Evolutionary conservation across 2,797 vertebrate species (phyloP).

Genomic region (Acanthurus tractus): DNA sequence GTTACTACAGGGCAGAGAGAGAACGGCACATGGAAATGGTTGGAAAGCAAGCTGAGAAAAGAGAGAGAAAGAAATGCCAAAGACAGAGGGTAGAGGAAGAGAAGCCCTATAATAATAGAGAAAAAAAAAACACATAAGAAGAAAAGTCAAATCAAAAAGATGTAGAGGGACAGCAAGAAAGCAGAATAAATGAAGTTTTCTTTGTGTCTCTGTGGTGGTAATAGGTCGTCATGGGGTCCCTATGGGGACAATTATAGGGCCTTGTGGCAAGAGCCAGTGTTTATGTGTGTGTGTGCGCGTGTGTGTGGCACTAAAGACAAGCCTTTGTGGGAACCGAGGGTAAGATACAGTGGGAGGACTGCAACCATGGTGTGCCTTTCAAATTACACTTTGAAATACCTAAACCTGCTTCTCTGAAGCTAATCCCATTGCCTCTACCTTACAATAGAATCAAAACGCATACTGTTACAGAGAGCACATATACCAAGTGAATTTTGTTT

Average conservation of each 20-base stretch:
- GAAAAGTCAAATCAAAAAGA: constrained; percentile 67
- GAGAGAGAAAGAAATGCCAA: constrained; percentile 38
- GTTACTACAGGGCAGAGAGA: constrained; percentile 34
- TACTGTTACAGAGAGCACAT: not conserved
- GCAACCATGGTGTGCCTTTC: constrained; percentile 16
- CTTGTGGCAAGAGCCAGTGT: constrained; percentile 50
- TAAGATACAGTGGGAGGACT: constrained; percentile 19
- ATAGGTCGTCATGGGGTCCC: constrained; percentile 73
- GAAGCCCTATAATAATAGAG: constrained; percentile 39
- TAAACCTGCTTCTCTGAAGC: constrained; percentile 36
- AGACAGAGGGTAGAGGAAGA: constrained; percentile 28
- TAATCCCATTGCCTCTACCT: constrained; percentile 34
- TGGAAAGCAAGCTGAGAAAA: constrained; percentile 17
- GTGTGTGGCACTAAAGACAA: constrained; percentile 39
- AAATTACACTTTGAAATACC: constrained; percentile 37
- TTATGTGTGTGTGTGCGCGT: constrained; percentile 14
- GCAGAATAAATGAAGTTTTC: constrained; percentile 67
- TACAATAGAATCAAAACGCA: not conserved
- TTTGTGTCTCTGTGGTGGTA: constrained; percentile 55
- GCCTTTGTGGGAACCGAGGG: constrained; percentile 39
- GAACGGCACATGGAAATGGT: constrained; percentile 4
- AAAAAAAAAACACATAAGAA: constrained; percentile 44
- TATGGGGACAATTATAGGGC: constrained; percentile 78
- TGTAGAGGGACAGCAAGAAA: constrained; percentile 44
- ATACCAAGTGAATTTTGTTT: not conserved